These are phyloP conservation scores for Poeciliopsis retropinna DNA, from an alignment of 2,113 vertebrate species.

Conservation along the genomic window DNA sequence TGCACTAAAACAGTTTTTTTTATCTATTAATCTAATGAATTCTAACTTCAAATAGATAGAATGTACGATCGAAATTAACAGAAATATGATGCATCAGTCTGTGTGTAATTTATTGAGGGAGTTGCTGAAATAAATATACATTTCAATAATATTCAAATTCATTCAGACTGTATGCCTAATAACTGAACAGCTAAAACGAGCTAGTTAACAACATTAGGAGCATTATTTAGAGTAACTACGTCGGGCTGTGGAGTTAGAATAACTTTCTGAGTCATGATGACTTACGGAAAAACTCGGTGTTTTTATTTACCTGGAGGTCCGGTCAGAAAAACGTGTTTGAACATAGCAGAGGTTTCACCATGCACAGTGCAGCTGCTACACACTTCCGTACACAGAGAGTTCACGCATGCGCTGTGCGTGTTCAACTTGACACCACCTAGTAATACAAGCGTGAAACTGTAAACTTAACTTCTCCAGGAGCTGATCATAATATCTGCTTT, in stretches of 20 bases:
- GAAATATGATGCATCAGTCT: not conserved
- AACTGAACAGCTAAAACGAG: conserved; percentile 10
- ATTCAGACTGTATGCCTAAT: too few relatives aligned
- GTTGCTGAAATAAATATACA: too few relatives aligned
- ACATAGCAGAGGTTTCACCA: conserved; percentile 65
- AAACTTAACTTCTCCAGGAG: too few relatives aligned
- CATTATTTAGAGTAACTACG: not conserved
- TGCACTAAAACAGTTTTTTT: not conserved
- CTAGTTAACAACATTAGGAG: not conserved
- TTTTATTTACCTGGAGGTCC: conserved; percentile 88
- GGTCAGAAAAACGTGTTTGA: conserved; percentile 89
- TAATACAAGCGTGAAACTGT: not conserved
- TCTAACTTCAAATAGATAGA: too few relatives aligned
- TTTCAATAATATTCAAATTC: too few relatives aligned
- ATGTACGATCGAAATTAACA: not conserved
- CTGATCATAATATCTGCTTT: too few relatives aligned
- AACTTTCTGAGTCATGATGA: not conserved
- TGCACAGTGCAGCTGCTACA: not conserved
- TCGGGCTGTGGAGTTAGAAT: too few relatives aligned
- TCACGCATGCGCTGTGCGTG: conserved; percentile 63
- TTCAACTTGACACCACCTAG: not conserved
- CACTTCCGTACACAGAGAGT: conserved; percentile 60
- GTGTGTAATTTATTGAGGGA: not conserved
- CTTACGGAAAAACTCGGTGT: not conserved
- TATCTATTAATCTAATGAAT: not conserved